Conservation (phyloP, 2,113 vertebrate genomes). For the Geococcyx californianus region DNA sequence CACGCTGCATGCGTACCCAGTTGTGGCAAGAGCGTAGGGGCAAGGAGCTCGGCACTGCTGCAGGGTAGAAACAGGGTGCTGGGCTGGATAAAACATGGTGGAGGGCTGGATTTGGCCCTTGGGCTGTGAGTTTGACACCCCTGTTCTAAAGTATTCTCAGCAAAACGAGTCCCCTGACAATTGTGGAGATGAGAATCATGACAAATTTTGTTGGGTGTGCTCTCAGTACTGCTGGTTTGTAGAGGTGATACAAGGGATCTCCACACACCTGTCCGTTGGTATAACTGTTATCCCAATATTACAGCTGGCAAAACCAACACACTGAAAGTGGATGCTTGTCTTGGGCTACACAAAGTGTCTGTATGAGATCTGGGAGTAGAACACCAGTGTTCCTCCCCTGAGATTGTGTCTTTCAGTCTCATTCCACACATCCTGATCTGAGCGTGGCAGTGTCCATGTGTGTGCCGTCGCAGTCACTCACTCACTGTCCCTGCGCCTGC, state of each 20-base stretch:
- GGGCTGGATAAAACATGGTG: too few species aligned
- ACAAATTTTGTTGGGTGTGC: not conserved
- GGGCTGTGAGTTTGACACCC: too few species aligned
- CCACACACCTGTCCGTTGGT: rapidly evolving
- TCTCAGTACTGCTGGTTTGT: not conserved
- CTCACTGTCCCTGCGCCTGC: not conserved
- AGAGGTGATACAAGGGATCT: not conserved
- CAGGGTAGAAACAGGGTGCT: too few species aligned
- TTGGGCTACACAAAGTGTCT: not conserved
- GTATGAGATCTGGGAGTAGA: not conserved
- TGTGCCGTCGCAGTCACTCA: not conserved
- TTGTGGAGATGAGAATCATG: not conserved
- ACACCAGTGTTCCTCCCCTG: not conserved
- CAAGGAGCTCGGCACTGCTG: too few species aligned
- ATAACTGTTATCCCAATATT: not conserved
- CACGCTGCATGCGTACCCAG: too few species aligned
- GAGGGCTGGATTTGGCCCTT: too few species aligned
- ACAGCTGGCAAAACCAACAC: not conserved
- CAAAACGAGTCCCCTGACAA: not conserved
- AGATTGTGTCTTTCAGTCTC: not conserved
- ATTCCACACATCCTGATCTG: not conserved
- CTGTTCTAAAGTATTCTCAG: not conserved
- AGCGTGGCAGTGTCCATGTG: rapidly evolving
- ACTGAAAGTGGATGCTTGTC: not conserved
- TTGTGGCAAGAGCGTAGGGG: too few species aligned